Evolutionary conservation across 1,140 invertebrate species (phyloP).

Genomic region (Andrena cerasifolii): DNA sequence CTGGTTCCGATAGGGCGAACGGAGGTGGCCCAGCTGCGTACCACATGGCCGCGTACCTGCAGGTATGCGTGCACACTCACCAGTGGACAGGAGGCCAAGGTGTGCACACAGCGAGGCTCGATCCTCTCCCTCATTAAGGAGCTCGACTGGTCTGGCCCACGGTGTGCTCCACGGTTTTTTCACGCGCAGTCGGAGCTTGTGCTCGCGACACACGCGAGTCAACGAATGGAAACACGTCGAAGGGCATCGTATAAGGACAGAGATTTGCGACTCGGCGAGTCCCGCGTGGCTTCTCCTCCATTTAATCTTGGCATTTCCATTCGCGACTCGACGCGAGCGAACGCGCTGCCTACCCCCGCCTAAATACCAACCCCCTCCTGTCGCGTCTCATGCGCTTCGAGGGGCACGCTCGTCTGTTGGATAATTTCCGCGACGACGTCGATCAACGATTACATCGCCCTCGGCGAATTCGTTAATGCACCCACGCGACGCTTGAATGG

Average conservation of each 20-base stretch:
- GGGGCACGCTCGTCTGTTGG: neutral
- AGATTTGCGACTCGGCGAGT: neutral
- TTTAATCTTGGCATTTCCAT: slow-evolving; percentile 17
- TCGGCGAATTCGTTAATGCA: neutral
- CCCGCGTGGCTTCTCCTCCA: slow-evolving; percentile 18
- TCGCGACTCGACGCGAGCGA: neutral
- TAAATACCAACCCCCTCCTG: neutral
- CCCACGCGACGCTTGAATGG: neutral
- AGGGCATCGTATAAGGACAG: slow-evolving; percentile 6
- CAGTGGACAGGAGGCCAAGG: neutral
- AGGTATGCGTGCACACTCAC: slow-evolving; percentile 48
- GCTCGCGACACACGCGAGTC: neutral
- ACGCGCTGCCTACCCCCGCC: neutral
- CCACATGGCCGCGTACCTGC: slow-evolving; percentile 44
- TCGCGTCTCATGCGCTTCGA: no score
- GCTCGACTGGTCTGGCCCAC: slow-evolving; percentile 54
- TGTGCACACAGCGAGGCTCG: slow-evolving; percentile 21
- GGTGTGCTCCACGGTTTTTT: slow-evolving; percentile 42
- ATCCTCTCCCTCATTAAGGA: slow-evolving; percentile 61
- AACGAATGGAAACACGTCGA: neutral
- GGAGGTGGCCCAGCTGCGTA: slow-evolving; percentile 26
- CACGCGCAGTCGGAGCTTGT: slow-evolving; percentile 6
- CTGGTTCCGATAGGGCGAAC: slow-evolving; percentile 41
- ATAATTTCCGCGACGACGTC: no score
- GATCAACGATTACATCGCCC: neutral